Percentiles rank a stretch among this genome's conserved stretches.
Evolutionary conservation across 2,797 vertebrate species (phyloP).

Genomic region (Silurus aristotelis): DNA sequence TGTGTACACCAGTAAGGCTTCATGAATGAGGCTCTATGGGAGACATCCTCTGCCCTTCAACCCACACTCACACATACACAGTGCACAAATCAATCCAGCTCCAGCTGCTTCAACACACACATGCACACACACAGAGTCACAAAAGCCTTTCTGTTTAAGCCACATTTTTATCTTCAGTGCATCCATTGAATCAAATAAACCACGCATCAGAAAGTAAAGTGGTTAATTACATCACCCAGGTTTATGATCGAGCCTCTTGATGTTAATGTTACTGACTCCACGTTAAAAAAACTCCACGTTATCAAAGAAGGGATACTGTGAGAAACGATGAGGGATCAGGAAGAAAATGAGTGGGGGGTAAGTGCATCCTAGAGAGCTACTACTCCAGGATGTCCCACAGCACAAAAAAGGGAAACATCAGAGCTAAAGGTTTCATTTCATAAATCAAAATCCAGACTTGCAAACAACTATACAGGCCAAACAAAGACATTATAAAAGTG

Average conservation of each 20-base stretch:
- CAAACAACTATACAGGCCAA: neutral
- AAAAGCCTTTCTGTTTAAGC: neutral
- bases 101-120: slow-evolving; percentile 31
- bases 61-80: slow-evolving; percentile 41
- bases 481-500: neutral
- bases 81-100: slow-evolving; percentile 66
- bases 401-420: neutral
- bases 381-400: slow-evolving; percentile 2
- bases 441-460: neutral
- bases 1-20: slow-evolving; percentile 56
- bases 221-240: slow-evolving; percentile 17
- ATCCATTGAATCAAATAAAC: neutral
- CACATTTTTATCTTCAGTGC: slow-evolving; percentile 9
- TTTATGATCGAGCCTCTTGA: slow-evolving; percentile 12
- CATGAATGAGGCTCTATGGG: slow-evolving; percentile 64
- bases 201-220: slow-evolving; percentile 4
- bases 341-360: slow-evolving; percentile 41
- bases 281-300: neutral
- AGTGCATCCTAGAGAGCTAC: slow-evolving; percentile 6
- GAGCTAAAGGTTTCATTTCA: neutral
- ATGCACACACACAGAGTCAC: neutral
- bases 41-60: slow-evolving; percentile 68
- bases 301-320: slow-evolving; percentile 32
- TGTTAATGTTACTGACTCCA: slow-evolving; percentile 12
- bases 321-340: slow-evolving; percentile 43